Evolutionary conservation across 2,113 vertebrate genomes (phyloP), one percentile per base, ranked within the genome.

Genomic region (Malurus melanocephalus): DNA sequence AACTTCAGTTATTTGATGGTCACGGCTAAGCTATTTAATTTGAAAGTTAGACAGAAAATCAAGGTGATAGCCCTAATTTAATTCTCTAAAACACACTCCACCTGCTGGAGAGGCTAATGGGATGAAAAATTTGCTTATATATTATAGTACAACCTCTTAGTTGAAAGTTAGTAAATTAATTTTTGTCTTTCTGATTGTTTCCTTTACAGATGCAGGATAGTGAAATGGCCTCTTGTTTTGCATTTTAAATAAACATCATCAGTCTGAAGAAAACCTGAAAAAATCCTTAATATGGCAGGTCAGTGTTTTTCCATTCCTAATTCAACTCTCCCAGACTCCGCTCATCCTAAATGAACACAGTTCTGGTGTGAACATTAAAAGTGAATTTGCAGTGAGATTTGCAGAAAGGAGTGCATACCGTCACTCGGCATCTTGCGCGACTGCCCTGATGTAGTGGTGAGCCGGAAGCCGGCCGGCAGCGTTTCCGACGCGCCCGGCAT

Each of bases 401-500:
- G 61, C 55, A 92, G 93, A 16, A 94, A 57, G 12, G 49, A 78
- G 90, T 21, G 17, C 97, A 4, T 96, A 99, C 99, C 98, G 11
- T 99, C 99, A 4, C 98, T 97, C 9, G 99, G 90, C 97, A 99
- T 97, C 97, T 99, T 98, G 46, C 98, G 97, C 3, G 99, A 98
- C 94, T 99, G 98, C 45, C 98, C 99, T 2, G 99, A 99, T 2
- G 98, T 98, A 33, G 99, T 97, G 78, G 98, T 99, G 94, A 99
- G 97, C 52, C 99, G 98, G 96, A 99, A 99, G 11, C 99, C 99
- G 2, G 99, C 99, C 0, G 99, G 99, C 89, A 99, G 97, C 7
- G 99, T 99, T 97, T 99, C 99, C 3, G 99, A 99, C 1, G 99
- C 99, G 11, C 99, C 99, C 1, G 99, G 99, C 99, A 99, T 99